Percentiles rank a stretch among this genome's conserved stretches.
phyloP scores from a whole-genome alignment of 1,140 invertebrate genomes.

The Whitmania pigra region DNA sequence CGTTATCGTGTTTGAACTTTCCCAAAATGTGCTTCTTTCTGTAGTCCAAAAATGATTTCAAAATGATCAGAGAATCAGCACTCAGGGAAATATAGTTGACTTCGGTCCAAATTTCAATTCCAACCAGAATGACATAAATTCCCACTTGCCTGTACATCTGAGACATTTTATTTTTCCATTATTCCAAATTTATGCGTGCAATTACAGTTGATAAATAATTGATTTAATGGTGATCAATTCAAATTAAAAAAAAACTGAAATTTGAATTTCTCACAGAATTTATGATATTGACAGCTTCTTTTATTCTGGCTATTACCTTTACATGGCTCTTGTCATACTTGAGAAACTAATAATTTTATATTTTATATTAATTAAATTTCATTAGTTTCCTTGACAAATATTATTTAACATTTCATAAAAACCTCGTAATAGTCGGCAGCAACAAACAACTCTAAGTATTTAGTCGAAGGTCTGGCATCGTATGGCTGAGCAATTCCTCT shows the following conservation, averaged over 20 bases:
- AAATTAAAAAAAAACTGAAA: too few species aligned
- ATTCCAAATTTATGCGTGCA: too few species aligned
- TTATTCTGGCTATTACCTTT: conserved; percentile 63
- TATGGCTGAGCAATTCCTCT: conserved; percentile 59
- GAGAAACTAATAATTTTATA: too few species aligned
- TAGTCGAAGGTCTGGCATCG: conserved; percentile 68
- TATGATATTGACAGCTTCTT: conserved; percentile 85
- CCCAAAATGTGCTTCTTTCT: conserved; percentile 61
- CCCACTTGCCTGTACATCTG: conserved; percentile 80
- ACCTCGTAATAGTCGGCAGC: conserved; percentile 73
- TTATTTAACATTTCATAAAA: conserved; percentile 26
- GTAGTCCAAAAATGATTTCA: conserved; percentile 78
- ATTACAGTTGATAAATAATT: too few species aligned
- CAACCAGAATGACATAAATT: conserved; percentile 84
- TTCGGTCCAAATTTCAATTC: conserved; percentile 82
- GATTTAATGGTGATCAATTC: too few species aligned
- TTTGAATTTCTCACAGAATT: conserved; percentile 56
- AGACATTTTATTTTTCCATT: neutral
- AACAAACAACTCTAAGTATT: conserved; percentile 79
- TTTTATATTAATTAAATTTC: conserved; percentile 34
- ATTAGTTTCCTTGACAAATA: conserved; percentile 48
- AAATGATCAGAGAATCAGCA: conserved; percentile 67
- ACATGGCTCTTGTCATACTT: conserved; percentile 50
- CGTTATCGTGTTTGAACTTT: conserved; percentile 86
- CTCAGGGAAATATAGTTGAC: conserved; percentile 67